Percentiles rank a stretch among this genome's conserved stretches.
phyloP scores from a whole-genome alignment of 2,797 vertebrate genomes.

The Tapera naevia region DNA sequence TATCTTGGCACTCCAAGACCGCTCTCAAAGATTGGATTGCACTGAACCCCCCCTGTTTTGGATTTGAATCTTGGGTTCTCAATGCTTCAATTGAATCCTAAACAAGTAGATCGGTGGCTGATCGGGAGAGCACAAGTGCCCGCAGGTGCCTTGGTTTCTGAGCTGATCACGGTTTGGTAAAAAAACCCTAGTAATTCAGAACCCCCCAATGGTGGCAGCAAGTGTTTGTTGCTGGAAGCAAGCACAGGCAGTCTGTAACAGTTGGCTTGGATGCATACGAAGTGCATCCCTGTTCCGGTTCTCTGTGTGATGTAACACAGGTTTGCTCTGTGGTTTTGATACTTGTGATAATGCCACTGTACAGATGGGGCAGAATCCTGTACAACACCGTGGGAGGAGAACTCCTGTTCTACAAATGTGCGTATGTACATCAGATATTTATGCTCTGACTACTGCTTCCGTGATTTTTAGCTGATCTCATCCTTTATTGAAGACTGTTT shows the following conservation, averaged over 20 bases:
- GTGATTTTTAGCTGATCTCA: neutral
- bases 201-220: neutral
- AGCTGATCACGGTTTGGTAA: neutral
- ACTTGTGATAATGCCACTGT: neutral
- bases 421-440: neutral
- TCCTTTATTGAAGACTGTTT: neutral
- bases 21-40: neutral
- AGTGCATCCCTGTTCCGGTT: neutral
- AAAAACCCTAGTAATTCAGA: neutral
- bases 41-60: neutral
- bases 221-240: neutral
- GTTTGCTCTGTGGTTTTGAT: neutral
- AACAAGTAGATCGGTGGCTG: neutral
- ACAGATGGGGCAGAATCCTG: neutral
- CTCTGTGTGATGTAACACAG: neutral
- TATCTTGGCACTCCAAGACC: neutral
- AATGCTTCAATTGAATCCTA: no score
- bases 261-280: neutral
- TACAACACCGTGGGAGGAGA: neutral
- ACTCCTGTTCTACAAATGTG: neutral
- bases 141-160: neutral
- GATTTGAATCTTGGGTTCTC: neutral
- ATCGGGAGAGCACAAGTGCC: neutral
- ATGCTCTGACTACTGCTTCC: neutral
- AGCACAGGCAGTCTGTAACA: neutral